Percentiles rank a stretch among this genome's conserved stretches.
Evolutionary conservation across 2,113 vertebrate genomes (phyloP).

Genomic region (Peromyscus leucopus): DNA sequence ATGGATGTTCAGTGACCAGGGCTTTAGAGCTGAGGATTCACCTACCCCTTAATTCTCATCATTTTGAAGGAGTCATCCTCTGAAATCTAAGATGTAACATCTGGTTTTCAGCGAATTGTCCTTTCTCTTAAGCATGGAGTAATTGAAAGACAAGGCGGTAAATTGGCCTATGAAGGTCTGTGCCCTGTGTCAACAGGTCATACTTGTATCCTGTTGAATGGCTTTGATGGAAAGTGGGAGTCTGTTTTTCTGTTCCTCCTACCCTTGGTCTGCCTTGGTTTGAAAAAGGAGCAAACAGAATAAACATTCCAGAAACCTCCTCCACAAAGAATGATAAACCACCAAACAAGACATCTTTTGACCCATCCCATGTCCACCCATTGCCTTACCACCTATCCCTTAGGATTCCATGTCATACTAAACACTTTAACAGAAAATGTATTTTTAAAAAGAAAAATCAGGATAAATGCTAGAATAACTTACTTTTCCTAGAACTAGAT

Average conservation of each 20-base stretch:
- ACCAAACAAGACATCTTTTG: fast-evolving
- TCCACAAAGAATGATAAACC: fast-evolving
- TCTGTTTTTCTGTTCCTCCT: not conserved
- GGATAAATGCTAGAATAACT: not conserved
- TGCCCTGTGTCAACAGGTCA: not conserved
- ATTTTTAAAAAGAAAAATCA: not conserved
- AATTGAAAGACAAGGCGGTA: not conserved
- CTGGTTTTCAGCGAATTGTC: not conserved
- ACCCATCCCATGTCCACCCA: not conserved
- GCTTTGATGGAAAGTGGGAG: not conserved
- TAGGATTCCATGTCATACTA: not conserved
- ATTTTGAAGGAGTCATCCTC: conserved; percentile 14
- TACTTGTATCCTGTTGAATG: not conserved
- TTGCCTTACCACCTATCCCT: not conserved
- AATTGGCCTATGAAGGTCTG: not conserved
- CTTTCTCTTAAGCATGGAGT: conserved; percentile 50
- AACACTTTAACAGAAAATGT: not conserved
- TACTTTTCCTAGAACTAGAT: not conserved
- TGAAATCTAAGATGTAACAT: not conserved
- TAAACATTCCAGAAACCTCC: not conserved
- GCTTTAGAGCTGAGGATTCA: not conserved
- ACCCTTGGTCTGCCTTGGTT: not conserved
- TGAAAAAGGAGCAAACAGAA: fast-evolving
- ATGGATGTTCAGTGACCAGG: not conserved
- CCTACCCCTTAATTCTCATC: conserved; percentile 39